phyloP scores from a whole-genome alignment of 2,797 vertebrate genomes.

The Melanotaenia nigrans region DNA sequence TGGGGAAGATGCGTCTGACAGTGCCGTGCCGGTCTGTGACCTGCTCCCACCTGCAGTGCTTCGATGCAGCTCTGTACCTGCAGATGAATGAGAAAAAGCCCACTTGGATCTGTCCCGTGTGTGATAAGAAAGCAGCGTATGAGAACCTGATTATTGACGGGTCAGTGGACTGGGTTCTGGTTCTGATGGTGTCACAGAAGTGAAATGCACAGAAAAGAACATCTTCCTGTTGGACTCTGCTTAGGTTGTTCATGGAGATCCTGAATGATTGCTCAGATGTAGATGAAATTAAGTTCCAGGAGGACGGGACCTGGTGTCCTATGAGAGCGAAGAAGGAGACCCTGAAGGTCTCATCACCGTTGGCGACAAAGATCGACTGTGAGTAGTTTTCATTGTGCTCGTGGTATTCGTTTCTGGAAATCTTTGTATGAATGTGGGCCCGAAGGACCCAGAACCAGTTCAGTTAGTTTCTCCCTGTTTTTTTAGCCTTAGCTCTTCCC shows the following conservation, averaged over 20 bases:
- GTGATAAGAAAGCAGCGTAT: conserved; percentile 96
- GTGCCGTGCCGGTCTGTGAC: conserved; percentile 94
- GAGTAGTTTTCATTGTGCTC: conserved; percentile 56
- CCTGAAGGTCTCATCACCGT: conserved; percentile 87
- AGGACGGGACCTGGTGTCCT: conserved; percentile 96
- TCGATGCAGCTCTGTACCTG: conserved; percentile 95
- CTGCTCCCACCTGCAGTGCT: conserved; percentile 96
- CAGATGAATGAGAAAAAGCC: conserved; percentile 91
- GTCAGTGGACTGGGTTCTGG: conserved; percentile 70
- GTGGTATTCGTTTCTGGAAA: not conserved
- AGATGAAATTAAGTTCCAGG: conserved; percentile 97
- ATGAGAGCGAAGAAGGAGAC: conserved; percentile 97
- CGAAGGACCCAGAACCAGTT: too few species aligned
- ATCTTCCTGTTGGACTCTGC: not conserved
- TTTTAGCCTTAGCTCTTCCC: conserved; percentile 79
- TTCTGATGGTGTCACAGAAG: too few species aligned
- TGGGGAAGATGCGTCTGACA: conserved; percentile 96
- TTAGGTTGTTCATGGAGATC: conserved; percentile 96
- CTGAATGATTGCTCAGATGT: conserved; percentile 95
- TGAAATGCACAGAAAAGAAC: too few species aligned
- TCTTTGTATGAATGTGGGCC: too few species aligned
- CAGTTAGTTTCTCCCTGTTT: not conserved
- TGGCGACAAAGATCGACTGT: conserved; percentile 90
- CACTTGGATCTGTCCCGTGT: conserved; percentile 90
- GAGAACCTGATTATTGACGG: conserved; percentile 96